Base-by-base conservation (phyloP, 2,113 vertebrate genomes). In the Rynchops niger region DNA sequence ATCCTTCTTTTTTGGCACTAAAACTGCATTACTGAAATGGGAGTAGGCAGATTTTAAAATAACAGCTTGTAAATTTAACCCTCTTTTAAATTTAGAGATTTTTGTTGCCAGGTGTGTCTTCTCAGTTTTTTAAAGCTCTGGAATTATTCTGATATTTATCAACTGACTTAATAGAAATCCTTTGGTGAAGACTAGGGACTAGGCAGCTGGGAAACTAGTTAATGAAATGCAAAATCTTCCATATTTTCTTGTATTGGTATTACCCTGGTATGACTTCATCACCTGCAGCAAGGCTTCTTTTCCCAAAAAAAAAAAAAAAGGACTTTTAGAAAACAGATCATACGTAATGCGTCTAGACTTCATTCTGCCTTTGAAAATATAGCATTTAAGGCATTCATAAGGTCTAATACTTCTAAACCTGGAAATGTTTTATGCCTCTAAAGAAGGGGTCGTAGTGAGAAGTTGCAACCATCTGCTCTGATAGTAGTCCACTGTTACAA, bases 1-100 rank as follows among this genome's bases (percentile, higher is more conserved):
- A 87, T 92, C 40, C 42, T 76, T 89, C 77, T 80, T 43, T 82
- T 91, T 90, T 93, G 95, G 84, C 82, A 66, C n/a, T 73, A 42
- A 58, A 70, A 36, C 30, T 72, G 32, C 93, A 93, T 96, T 93
- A 77, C 87, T 94, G 67, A 70, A 92, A 53, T 90, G 62, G 93
- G 82, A 93, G 87, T 90, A 69, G 91, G 36, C 73, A 91, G 70
- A 76, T 93, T 96, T 96, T 66, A 85, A 91, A 91, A 77, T 32
- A 91, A 73, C 82, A 85, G 49, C 38, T 91, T 3, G 12, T 79
- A 79, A 90, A 15, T 72, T 93, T 90, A 90, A 82, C 36, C 9
- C 11, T 78, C 15, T 84, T 81, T 84, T 34, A 84, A 86, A 89
- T 67, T 55, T 47, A 65, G 25, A 42, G 27, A 53, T 15, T 90